A percentile compares a stretch with the other conserved stretches of the same genome.
Conservation (phyloP, 2,113 vertebrate genomes). For the Formicarius rufipectus region DNA sequence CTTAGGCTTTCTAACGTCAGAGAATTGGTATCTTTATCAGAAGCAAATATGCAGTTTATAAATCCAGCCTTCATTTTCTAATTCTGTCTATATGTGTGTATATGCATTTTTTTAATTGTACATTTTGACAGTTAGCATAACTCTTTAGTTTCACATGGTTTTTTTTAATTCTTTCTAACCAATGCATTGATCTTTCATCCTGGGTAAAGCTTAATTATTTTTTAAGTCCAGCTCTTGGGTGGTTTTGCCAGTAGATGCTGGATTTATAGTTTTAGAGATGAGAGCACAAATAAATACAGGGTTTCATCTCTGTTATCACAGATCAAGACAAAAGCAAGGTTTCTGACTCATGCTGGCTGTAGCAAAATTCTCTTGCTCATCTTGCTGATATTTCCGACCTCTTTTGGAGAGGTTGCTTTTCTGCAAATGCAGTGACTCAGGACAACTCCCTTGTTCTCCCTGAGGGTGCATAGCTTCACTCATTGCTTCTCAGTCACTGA, state of each 20-base stretch:
- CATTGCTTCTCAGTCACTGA: not conserved
- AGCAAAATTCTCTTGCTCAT: conserved; percentile 13
- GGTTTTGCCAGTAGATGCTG: not conserved
- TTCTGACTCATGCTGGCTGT: not conserved
- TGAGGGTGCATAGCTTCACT: not conserved
- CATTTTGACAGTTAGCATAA: not conserved
- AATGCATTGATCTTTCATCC: not conserved
- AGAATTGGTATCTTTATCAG: not conserved
- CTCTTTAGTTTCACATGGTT: not conserved
- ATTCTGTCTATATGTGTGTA: not conserved
- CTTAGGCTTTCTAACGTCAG: not conserved
- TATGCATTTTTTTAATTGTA: not conserved
- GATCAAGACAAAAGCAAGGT: conserved; percentile 10
- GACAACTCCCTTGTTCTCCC: not conserved
- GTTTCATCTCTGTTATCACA: conserved; percentile 15
- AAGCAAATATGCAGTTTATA: not conserved
- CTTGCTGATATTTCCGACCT: not conserved
- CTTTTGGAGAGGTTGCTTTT: not conserved
- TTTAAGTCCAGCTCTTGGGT: not conserved
- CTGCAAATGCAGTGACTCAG: conserved; percentile 15
- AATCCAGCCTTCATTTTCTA: not conserved
- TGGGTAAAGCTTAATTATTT: not conserved
- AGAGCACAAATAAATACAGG: not conserved
- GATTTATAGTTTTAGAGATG: not conserved
- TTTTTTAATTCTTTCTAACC: not conserved